These are phyloP conservation scores for Neodontobutis hainanensis DNA, from an alignment of 2,113 vertebrate genomes.

Conservation along the genomic window DNA sequence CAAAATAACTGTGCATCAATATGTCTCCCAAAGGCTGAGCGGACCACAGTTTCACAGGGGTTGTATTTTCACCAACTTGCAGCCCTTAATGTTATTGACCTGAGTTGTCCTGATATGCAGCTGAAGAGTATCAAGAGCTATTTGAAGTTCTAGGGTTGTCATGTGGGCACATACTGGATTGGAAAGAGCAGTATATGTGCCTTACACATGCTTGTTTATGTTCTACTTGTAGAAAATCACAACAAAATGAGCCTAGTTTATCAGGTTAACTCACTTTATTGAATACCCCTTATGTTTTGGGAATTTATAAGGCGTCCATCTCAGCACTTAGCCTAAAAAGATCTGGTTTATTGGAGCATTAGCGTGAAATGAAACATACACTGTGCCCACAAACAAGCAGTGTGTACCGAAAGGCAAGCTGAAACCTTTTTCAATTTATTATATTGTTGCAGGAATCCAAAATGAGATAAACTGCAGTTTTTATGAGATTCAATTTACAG, in stretches of 20 bases:
- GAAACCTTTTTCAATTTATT: constrained; percentile 33
- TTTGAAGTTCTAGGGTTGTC: constrained; percentile 18
- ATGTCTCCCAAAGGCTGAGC: constrained; percentile 76
- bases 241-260: too few species aligned
- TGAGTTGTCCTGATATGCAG: constrained; percentile 53
- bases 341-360: constrained; percentile 21
- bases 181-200: too few species aligned
- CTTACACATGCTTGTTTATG: too few species aligned
- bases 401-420: constrained; percentile 19
- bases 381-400: constrained; percentile 18
- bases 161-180: too few species aligned
- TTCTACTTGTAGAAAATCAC: too few species aligned
- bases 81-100: constrained; percentile 72
- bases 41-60: constrained; percentile 61
- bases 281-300: too few species aligned
- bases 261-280: too few species aligned
- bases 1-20: constrained; percentile 80
- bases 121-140: constrained; percentile 28
- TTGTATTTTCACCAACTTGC: constrained; percentile 69
- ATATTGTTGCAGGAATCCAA: constrained; percentile 34
- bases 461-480: constrained; percentile 51
- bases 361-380: constrained; percentile 20
- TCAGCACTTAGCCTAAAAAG: constrained; percentile 36
- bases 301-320: constrained; percentile 2
- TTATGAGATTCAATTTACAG: constrained; percentile 59